These are phyloP conservation scores for Antheraea mylitta DNA, from an alignment of 1,140 invertebrate species.

Conservation along the genomic window DNA sequence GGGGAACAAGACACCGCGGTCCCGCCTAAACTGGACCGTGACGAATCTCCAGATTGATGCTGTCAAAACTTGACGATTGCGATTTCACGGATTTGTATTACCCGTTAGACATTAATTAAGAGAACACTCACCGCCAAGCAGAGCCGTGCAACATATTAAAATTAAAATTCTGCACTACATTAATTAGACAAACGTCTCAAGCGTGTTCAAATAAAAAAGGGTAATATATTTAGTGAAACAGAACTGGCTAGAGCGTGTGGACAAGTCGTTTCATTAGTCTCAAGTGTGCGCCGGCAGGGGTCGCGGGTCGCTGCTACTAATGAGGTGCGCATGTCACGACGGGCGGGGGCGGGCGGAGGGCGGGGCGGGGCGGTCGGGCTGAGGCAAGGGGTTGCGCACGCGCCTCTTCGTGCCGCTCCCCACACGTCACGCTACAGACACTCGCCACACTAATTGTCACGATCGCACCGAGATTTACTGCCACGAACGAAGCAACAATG, in stretches of 20 bases:
- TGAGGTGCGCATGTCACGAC: conserved; percentile 2
- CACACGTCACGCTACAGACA: neutral
- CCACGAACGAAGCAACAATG: neutral
- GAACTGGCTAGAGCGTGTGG: too few relatives aligned
- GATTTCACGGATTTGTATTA: neutral
- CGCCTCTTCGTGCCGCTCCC: neutral
- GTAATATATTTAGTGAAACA: too few relatives aligned
- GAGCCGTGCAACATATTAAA: neutral
- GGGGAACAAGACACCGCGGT: too few relatives aligned
- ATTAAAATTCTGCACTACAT: too few relatives aligned
- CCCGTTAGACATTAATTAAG: neutral
- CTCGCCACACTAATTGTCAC: neutral
- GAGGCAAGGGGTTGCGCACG: neutral
- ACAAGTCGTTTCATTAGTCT: too few relatives aligned
- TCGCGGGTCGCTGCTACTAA: conserved; percentile 2
- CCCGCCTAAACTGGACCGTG: neutral
- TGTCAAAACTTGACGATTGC: conserved; percentile 7
- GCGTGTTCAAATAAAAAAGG: too few relatives aligned
- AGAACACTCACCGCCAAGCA: neutral
- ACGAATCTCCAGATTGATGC: conserved; percentile 5
- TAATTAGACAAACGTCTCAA: too few relatives aligned
- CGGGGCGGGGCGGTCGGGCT: too few relatives aligned
- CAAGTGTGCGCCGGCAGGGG: too few relatives aligned
- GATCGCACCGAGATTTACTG: neutral
- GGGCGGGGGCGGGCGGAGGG: too few relatives aligned